Percentiles rank a stretch among this genome's conserved stretches.
phyloP scores from a whole-genome alignment of 2,888 invertebrate genomes.

The Prosopocoilus inquinatus region DNA sequence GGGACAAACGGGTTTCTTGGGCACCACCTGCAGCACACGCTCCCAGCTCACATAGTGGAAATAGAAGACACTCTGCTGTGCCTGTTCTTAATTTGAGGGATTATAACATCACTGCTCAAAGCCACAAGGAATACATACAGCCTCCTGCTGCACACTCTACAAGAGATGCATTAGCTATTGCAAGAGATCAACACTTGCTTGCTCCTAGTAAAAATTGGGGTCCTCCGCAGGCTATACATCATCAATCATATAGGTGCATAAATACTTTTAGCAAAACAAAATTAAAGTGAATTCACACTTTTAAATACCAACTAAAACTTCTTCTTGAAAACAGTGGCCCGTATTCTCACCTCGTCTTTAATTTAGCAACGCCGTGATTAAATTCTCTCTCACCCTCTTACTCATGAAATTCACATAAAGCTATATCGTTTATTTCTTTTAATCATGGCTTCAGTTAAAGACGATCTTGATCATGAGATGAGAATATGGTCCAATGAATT shows the following conservation, averaged over 20 bases:
- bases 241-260: conserved; percentile 52
- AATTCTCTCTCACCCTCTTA: too few species aligned
- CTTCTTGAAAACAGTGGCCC: too few species aligned
- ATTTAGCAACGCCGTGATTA: too few species aligned
- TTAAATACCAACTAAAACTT: too few species aligned
- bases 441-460: too few species aligned
- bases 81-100: conserved; percentile 49
- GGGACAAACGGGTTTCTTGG: conserved; percentile 60
- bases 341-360: too few species aligned
- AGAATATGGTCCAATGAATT: too few species aligned
- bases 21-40: conserved; percentile 54
- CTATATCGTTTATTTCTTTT: too few species aligned
- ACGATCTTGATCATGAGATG: too few species aligned
- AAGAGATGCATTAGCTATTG: conserved; percentile 48
- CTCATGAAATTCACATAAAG: too few species aligned
- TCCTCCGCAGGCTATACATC: conserved; percentile 50
- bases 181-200: conserved; percentile 60
- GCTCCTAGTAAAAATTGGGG: conserved; percentile 53
- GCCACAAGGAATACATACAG: conserved; percentile 57
- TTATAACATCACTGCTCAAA: conserved; percentile 46
- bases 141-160: conserved; percentile 60
- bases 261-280: too few species aligned
- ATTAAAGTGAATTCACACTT: too few species aligned
- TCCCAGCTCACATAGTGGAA: conserved; percentile 45
- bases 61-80: conserved; percentile 47